Evolutionary conservation across 2,797 vertebrate genomes (phyloP).

Genomic region (Cryptoblepharus egeriae): DNA sequence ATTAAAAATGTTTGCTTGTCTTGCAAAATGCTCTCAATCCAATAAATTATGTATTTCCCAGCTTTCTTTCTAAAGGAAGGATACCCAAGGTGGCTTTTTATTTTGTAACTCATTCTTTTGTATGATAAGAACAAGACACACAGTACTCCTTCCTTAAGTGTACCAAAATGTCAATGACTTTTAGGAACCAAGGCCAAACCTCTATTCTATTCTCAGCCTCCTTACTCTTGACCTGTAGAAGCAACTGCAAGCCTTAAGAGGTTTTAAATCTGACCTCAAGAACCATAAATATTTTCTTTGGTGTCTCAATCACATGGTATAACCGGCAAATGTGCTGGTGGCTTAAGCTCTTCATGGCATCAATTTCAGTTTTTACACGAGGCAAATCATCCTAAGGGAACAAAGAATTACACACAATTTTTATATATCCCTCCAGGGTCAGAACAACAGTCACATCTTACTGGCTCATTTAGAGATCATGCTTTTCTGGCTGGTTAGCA

Average conservation of each 20-base stretch:
- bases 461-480: too few relatives aligned
- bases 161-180: too few relatives aligned
- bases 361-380: slow-evolving; percentile 91
- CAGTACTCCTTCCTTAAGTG: too few relatives aligned
- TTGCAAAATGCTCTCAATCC: too few relatives aligned
- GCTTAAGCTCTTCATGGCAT: slow-evolving; percentile 93
- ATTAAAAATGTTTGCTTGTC: too few relatives aligned
- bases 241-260: not conserved
- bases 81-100: too few relatives aligned
- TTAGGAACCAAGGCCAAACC: too few relatives aligned
- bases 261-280: slow-evolving; percentile 85
- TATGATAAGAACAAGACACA: too few relatives aligned
- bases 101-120: too few relatives aligned
- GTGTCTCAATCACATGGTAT: slow-evolving; percentile 93
- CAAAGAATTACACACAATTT: slow-evolving; percentile 4
- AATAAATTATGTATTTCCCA: too few relatives aligned
- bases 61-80: too few relatives aligned
- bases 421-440: not conserved
- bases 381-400: slow-evolving; percentile 88
- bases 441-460: not conserved
- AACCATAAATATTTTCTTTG: slow-evolving; percentile 92
- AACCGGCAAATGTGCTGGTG: slow-evolving; percentile 93
- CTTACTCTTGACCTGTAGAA: not conserved
- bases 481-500: not conserved
- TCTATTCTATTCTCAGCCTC: too few relatives aligned